These are phyloP conservation scores for Denticeps clupeoides DNA, from an alignment of 2,797 vertebrate genomes.

Conservation along the genomic window DNA sequence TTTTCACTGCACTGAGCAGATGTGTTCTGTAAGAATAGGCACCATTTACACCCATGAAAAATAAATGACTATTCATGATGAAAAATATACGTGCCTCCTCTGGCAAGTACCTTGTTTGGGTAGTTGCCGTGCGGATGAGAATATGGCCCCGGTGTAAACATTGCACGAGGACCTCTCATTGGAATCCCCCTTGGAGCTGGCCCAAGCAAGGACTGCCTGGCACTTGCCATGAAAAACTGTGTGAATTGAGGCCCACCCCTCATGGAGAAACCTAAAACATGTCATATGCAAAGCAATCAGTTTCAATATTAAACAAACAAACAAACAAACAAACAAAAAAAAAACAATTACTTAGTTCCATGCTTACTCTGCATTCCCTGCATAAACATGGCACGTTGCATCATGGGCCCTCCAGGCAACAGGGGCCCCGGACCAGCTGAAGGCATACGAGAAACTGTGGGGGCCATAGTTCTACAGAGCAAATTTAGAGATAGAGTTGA, in stretches of 20 bases:
- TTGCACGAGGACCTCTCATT: conserved; percentile 49
- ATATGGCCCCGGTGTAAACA: conserved; percentile 41
- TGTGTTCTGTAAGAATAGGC: conserved; percentile 42
- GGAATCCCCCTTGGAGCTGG: conserved; percentile 62
- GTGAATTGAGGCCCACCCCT: background rate
- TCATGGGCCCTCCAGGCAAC: conserved; percentile 26
- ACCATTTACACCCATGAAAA: no score
- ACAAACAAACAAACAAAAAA: no score
- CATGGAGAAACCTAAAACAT: background rate
- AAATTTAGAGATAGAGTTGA: no score
- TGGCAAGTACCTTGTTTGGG: conserved; percentile 60
- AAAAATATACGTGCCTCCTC: conserved; percentile 8
- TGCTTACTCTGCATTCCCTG: conserved; percentile 71
- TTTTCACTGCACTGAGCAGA: conserved; percentile 34
- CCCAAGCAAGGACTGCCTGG: conserved; percentile 66
- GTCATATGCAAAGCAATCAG: background rate
- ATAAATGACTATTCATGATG: no score
- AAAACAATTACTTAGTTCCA: no score
- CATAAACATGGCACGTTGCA: conserved; percentile 62
- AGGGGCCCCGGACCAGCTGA: conserved; percentile 54
- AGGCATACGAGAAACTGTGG: background rate
- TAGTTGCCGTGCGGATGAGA: conserved; percentile 48
- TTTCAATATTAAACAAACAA: no score
- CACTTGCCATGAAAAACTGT: conserved; percentile 59
- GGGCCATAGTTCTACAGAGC: no score